phyloP scores from a whole-genome alignment of 2,888 invertebrate species.

The Diplazon laetatorius region DNA sequence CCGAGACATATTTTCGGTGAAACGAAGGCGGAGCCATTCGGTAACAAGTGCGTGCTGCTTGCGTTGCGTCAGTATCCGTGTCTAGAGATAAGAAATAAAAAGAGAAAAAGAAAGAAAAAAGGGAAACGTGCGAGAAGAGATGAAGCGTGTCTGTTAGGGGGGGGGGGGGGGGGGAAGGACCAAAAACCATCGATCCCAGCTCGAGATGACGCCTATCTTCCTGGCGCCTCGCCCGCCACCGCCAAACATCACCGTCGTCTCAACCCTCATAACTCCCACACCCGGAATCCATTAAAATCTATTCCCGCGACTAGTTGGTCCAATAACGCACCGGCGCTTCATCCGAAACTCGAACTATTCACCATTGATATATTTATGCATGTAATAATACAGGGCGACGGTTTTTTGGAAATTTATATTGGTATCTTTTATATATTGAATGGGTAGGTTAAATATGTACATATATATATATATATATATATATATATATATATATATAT shows the following conservation, averaged over 20 bases:
- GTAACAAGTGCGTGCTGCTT: slow-evolving; percentile 63
- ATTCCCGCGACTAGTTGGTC: slow-evolving; percentile 53
- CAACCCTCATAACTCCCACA: slow-evolving; percentile 53
- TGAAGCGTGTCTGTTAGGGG: slow-evolving; percentile 65
- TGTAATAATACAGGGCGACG: no score
- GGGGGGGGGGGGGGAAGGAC: slow-evolving; percentile 37
- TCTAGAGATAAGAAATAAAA: no score
- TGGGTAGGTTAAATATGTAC: no score
- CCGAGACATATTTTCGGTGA: slow-evolving; percentile 65
- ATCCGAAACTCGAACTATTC: neutral
- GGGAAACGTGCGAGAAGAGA: slow-evolving; percentile 62
- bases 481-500: no score
- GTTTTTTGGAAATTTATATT: no score
- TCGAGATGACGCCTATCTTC: slow-evolving; percentile 80
- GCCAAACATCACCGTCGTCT: slow-evolving; percentile 62
- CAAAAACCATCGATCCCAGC: slow-evolving; percentile 77
- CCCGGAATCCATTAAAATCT: slow-evolving; percentile 68
- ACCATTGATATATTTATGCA: no score
- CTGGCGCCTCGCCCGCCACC: slow-evolving; percentile 73
- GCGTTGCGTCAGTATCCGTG: no score
- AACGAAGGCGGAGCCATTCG: slow-evolving; percentile 66
- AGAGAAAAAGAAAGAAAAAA: slow-evolving; percentile 52
- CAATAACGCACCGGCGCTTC: no score
- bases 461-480: no score
- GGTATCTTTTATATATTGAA: no score